Evolutionary conservation across 2,888 invertebrate species (phyloP).

Genomic region (Cheilosia grossa): DNA sequence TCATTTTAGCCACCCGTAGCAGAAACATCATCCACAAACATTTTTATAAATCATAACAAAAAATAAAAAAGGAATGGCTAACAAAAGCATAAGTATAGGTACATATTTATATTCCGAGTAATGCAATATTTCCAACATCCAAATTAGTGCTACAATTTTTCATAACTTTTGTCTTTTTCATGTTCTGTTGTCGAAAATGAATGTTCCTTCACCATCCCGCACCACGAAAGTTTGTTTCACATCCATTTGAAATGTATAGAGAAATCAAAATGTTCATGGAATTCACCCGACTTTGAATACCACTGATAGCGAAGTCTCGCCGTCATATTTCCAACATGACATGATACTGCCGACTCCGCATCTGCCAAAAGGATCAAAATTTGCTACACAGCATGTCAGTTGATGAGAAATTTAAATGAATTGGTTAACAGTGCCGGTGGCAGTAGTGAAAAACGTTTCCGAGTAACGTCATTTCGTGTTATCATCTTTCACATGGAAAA

Average conservation of each 20-base stretch:
- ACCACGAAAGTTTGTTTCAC: background rate
- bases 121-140: background rate
- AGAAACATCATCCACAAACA: background rate
- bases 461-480: background rate
- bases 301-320: slow-evolving; percentile 21
- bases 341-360: slow-evolving; percentile 38
- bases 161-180: background rate
- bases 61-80: background rate
- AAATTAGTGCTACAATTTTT: background rate
- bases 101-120: no score
- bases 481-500: background rate
- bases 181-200: background rate
- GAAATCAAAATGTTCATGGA: slow-evolving; percentile 14
- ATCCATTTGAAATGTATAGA: background rate
- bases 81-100: no score
- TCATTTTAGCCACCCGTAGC: no score
- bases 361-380: slow-evolving; percentile 45
- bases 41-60: background rate
- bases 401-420: slow-evolving; percentile 39
- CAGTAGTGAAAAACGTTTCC: background rate
- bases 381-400: slow-evolving; percentile 16
- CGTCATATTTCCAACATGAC: slow-evolving; percentile 35
- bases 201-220: background rate
- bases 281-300: slow-evolving; percentile 21
- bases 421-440: slow-evolving; percentile 17